A percentile compares a stretch with the other conserved stretches of the same genome.
Evolutionary conservation across 2,113 vertebrate species (phyloP).

Genomic region (mouse (Mus musculus)): DNA sequence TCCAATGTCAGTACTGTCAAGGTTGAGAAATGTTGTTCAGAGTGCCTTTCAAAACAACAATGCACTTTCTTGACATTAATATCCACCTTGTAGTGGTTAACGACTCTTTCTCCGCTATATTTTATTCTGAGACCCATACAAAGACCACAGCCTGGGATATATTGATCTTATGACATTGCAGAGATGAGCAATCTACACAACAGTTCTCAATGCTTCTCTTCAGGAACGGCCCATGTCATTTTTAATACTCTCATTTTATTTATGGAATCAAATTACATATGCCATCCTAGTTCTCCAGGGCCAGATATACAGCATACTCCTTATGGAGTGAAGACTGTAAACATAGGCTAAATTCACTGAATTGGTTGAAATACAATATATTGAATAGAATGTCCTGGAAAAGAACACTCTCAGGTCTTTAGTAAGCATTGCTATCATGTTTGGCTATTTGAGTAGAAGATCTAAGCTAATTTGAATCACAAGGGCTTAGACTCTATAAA

Average conservation of each 20-base stretch:
- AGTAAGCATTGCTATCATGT: constrained; percentile 43
- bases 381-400: not conserved
- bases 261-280: not conserved
- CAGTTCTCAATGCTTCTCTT: not conserved
- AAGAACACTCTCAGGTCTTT: not conserved
- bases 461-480: constrained; percentile 31
- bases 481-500: constrained; percentile 26
- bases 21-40: not conserved
- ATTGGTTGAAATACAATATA: constrained; percentile 18
- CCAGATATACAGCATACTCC: not conserved
- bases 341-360: not conserved
- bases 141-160: not conserved
- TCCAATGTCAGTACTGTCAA: not conserved
- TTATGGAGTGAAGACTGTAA: not conserved
- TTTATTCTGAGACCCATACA: not conserved
- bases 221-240: not conserved
- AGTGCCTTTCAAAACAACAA: not conserved
- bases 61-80: not conserved
- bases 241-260: not conserved
- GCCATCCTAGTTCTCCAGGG: not conserved
- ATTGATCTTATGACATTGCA: not conserved
- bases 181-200: not conserved
- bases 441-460: constrained; percentile 46
- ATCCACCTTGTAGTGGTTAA: not conserved
- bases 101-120: no score